Evolutionary conservation across 2,797 vertebrate species (phyloP), one percentile per base, ranked within the genome.

Genomic region (Lepilemur ruficaudatus): DNA sequence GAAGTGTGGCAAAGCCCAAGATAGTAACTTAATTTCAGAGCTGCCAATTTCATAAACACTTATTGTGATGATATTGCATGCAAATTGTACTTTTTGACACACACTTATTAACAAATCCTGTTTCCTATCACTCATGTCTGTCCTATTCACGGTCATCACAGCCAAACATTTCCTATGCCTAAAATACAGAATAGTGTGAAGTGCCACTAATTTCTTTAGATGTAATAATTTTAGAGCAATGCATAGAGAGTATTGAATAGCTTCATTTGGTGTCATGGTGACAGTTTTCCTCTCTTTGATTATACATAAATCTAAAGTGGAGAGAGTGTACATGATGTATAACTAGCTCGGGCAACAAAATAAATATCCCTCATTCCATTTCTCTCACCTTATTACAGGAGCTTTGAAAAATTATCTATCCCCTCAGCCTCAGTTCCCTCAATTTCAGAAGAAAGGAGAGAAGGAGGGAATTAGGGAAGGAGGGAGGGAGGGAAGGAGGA

Each of bases 201-300:
- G 43, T 86, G 43, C 23, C 50, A 63, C 81, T 92, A 93, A 83
- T 94, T 96, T 92, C 84, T 81, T 93, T 89, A 83, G 12, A 78
- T 87, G n/a, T 67, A 72, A 78, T 81, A 85, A 50, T 70, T 93
- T 96, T 65, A 83, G 35, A 86, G 32, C 20, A 59, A 63, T 69
- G 4, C 52, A 22, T 52, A 76, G 25, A 82, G 43, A 50, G 12
- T 52, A 95, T 78, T 82, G n/a, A 73, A 46, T 65, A 85, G 35
- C 17, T 80, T 89, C 32, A 52, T 81, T 81, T 3, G 2, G 12
- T 94, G 32, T 65, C 32, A 25, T 61, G 32, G 69, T 89, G 41
- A 95, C 5, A 32, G 69, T 30, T 81, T 94, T 82, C 4, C 32
- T 84, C 48, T 91, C 43, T 55, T 41, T 38, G 10, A 25, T 38